Evolutionary conservation across 2,797 vertebrate genomes (phyloP).

Genomic region (Microcaecilia unicolor): DNA sequence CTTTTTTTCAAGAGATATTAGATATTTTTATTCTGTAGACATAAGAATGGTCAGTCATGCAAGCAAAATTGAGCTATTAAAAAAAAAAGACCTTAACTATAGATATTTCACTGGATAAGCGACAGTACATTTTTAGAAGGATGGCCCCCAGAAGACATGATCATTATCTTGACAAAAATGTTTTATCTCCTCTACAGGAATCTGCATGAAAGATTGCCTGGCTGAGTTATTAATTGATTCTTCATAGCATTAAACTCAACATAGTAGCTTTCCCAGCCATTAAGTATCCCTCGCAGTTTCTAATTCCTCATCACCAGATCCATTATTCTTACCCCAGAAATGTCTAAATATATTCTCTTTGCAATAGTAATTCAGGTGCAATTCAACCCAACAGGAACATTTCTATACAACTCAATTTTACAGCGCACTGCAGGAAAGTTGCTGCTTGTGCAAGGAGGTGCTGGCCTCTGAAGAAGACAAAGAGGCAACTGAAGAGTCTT

Average conservation of each 20-base stretch:
- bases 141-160: constrained; percentile 11
- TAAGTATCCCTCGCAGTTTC: constrained; percentile 16
- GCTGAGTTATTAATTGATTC: constrained; percentile 32
- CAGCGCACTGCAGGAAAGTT: background rate
- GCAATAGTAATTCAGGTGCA: constrained; percentile 25
- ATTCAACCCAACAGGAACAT: constrained; percentile 27
- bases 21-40: constrained; percentile 4
- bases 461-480: constrained; percentile 8
- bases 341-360: constrained; percentile 15
- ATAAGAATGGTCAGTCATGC: constrained; percentile 4
- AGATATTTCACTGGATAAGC: constrained; percentile 11
- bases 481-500: too few relatives aligned
- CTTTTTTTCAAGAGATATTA: constrained; percentile 20
- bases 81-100: background rate
- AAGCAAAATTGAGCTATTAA: constrained; percentile 19
- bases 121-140: constrained; percentile 31
- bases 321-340: constrained; percentile 26
- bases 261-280: constrained; percentile 10
- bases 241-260: constrained; percentile 23
- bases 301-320: constrained; percentile 28
- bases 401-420: constrained; percentile 9
- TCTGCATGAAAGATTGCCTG: constrained; percentile 21
- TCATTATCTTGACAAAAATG: constrained; percentile 33
- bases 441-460: background rate
- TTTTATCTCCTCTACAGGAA: constrained; percentile 14